phyloP scores from a whole-genome alignment of 2,797 vertebrate species.

The Danio albolineatus region DNA sequence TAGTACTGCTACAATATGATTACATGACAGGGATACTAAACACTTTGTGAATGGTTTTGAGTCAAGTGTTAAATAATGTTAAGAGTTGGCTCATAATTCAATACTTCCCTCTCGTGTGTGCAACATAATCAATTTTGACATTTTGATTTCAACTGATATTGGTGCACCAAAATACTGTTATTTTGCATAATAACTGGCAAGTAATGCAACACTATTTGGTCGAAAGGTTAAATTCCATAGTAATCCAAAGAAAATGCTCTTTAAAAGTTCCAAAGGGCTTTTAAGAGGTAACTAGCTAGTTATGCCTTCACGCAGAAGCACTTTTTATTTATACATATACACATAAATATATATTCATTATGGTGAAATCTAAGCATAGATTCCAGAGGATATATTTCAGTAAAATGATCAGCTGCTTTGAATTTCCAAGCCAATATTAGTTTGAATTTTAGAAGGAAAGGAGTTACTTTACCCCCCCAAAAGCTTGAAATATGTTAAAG shows the following conservation, averaged over 20 bases:
- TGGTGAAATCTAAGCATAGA: neutral
- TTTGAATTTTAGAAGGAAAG: neutral
- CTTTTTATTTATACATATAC: neutral
- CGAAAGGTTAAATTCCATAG: neutral
- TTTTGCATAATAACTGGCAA: neutral
- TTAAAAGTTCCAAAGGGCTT: neutral
- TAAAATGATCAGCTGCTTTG: neutral
- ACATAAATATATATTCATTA: neutral
- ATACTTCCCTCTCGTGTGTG: neutral
- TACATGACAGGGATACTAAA: slow-evolving; percentile 1
- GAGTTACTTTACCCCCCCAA: too few species aligned
- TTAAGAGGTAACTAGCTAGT: neutral
- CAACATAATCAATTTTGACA: neutral
- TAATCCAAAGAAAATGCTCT: slow-evolving; percentile 31
- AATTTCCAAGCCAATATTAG: neutral
- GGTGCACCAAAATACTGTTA: neutral
- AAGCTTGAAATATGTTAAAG: too few species aligned
- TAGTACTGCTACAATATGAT: neutral
- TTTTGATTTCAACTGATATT: slow-evolving; percentile 2
- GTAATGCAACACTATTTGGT: slow-evolving; percentile 18
- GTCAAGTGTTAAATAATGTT: neutral
- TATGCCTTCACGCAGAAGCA: slow-evolving; percentile 3
- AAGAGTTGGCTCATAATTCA: neutral
- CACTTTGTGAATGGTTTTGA: neutral
- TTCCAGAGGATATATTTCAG: neutral